phyloP scores from a whole-genome alignment of 2,113 vertebrate species.

The Pseudorasbora parva region DNA sequence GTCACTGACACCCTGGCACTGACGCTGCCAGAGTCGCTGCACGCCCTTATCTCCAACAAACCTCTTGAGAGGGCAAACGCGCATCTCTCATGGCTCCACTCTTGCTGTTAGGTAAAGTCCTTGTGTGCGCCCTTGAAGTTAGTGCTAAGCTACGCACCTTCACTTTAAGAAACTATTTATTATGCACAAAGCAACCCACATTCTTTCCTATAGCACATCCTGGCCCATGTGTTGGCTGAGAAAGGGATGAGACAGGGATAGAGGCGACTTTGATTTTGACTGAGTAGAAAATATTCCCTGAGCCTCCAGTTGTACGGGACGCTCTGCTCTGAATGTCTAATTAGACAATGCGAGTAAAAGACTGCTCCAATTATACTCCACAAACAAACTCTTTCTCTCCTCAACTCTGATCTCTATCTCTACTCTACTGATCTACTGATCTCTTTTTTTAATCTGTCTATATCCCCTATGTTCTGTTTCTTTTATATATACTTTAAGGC shows the following conservation, averaged over 20 bases:
- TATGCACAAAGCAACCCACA: conserved; percentile 54
- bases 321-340: conserved; percentile 65
- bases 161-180: conserved; percentile 43
- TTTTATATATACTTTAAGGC: not conserved
- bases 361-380: conserved; percentile 58
- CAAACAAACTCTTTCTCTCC: conserved; percentile 45
- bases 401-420: not conserved
- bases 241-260: conserved; percentile 37
- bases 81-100: conserved; percentile 10
- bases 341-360: conserved; percentile 59
- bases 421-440: no score
- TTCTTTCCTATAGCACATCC: conserved; percentile 54
- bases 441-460: not conserved
- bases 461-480: not conserved
- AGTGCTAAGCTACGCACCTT: conserved; percentile 39
- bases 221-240: conserved; percentile 50
- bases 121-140: not conserved
- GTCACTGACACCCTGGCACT: conserved; percentile 40
- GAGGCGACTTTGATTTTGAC: conserved; percentile 63
- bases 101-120: not conserved
- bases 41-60: conserved; percentile 9
- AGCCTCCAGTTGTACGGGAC: conserved; percentile 55
- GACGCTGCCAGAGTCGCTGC: not conserved
- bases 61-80: not conserved
- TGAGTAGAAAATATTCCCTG: conserved; percentile 61